Conservation (phyloP, 1,140 invertebrate species). For the Lasioglossum baleicum region DNA sequence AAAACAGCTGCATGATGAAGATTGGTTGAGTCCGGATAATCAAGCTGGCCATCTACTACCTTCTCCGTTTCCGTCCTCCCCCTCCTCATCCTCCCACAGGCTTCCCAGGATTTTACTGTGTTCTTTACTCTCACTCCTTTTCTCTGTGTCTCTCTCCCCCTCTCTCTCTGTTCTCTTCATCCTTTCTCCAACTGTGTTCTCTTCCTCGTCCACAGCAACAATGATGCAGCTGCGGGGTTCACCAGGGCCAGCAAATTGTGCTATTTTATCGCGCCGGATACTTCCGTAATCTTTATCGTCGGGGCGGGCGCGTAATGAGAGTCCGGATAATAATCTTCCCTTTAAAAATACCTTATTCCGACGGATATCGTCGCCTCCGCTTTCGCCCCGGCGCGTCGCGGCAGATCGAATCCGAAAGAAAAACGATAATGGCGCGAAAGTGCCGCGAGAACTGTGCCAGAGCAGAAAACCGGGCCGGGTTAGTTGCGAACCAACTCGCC, state of each 20-base stretch:
- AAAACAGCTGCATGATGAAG: constrained; percentile 64
- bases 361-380: constrained; percentile 16
- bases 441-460: background rate
- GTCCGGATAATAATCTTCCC: constrained; percentile 50
- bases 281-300: constrained; percentile 56
- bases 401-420: constrained; percentile 8
- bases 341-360: constrained; percentile 26
- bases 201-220: constrained; percentile 29
- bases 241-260: constrained; percentile 49
- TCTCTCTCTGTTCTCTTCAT: background rate
- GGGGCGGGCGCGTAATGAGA: constrained; percentile 38
- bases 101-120: background rate
- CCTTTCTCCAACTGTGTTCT: background rate
- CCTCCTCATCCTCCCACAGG: too few species aligned
- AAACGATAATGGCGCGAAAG: constrained; percentile 26
- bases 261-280: constrained; percentile 50
- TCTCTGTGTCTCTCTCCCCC: background rate
- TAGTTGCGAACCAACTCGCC: background rate
- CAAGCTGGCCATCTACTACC: constrained; percentile 34
- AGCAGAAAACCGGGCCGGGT: background rate
- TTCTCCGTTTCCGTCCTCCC: background rate
- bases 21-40: constrained; percentile 61
- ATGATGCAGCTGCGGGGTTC: constrained; percentile 38
- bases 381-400: background rate
- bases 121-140: constrained; percentile 16